phyloP scores from a whole-genome alignment of 53 echinoderm and acorn worm species.

The Holothuria scabra region DNA sequence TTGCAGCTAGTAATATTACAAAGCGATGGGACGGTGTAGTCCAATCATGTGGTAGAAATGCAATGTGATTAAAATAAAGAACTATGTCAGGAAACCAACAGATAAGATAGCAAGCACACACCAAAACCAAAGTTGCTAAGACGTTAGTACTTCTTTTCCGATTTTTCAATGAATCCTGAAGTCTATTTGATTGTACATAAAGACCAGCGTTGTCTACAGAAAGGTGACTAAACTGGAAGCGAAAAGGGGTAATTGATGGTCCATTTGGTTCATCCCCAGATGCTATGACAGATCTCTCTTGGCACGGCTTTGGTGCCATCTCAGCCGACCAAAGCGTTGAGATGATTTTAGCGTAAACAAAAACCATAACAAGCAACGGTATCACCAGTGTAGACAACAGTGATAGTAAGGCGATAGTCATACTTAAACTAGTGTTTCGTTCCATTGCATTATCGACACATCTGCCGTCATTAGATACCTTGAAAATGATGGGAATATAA shows the following conservation, averaged over 20 bases:
- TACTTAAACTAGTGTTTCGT: not conserved
- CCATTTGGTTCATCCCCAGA: too few relatives aligned
- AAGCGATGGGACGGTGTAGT: conserved; percentile 9
- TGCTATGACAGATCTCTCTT: too few relatives aligned
- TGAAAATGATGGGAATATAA: not conserved
- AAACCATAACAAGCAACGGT: conserved; percentile 20
- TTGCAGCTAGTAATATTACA: conserved; percentile 13
- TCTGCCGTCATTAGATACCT: not conserved
- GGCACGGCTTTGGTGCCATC: not conserved
- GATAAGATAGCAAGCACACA: conserved; percentile 1
- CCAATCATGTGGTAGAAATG: conserved; percentile 8
- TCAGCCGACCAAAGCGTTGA: not conserved
- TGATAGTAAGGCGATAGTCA: not conserved
- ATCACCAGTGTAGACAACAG: not conserved
- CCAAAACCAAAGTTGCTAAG: not conserved
- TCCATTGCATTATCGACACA: not conserved
- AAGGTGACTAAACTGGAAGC: too few relatives aligned
- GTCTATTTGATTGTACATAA: not conserved
- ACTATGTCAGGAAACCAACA: conserved; percentile 30
- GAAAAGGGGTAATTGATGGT: not conserved
- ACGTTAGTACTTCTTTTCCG: not conserved
- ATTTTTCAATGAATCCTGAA: not conserved
- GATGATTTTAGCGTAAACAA: conserved; percentile 13
- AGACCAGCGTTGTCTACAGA: too few relatives aligned
- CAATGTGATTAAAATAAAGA: conserved; percentile 7